Conservation (phyloP, 2,888 invertebrate species). For the Hirtodrosophila histrioides region DNA sequence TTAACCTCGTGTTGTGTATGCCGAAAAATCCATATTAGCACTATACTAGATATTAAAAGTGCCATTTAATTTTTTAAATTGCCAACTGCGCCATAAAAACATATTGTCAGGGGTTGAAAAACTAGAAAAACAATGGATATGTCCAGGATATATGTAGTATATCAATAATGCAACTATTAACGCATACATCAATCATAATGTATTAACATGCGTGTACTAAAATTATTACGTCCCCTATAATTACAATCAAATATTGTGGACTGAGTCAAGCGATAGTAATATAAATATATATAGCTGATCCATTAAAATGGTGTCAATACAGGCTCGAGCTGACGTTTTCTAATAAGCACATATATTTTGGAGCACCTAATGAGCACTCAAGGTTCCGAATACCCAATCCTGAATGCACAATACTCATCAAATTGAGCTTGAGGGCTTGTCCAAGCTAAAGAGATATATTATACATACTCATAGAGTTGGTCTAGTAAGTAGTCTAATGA, state of each 20-base stretch:
- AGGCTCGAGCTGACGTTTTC: conserved; percentile 14
- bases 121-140: neutral
- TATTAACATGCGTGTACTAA: conserved; percentile 48
- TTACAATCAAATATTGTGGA: conserved; percentile 11
- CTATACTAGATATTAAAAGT: conserved; percentile 3
- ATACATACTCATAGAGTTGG: neutral
- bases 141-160: neutral
- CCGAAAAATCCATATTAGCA: conserved; percentile 58
- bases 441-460: neutral
- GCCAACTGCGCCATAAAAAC: conserved; percentile 2
- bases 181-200: conserved; percentile 57
- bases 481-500: conserved; percentile 5
- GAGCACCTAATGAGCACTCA: conserved; percentile 9
- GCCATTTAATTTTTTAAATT: conserved; percentile 16
- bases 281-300: conserved; percentile 11
- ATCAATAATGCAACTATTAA: conserved; percentile 48
- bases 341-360: conserved; percentile 16
- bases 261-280: neutral
- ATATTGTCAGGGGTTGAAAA: neutral
- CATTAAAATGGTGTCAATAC: conserved; percentile 41
- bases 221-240: conserved; percentile 60
- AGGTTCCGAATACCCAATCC: neutral
- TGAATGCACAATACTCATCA: conserved; percentile 20
- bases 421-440: conserved; percentile 1
- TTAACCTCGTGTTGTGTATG: conserved; percentile 47